Evolutionary conservation across 2,797 vertebrate genomes (phyloP).

Genomic region (Microcaecilia unicolor): DNA sequence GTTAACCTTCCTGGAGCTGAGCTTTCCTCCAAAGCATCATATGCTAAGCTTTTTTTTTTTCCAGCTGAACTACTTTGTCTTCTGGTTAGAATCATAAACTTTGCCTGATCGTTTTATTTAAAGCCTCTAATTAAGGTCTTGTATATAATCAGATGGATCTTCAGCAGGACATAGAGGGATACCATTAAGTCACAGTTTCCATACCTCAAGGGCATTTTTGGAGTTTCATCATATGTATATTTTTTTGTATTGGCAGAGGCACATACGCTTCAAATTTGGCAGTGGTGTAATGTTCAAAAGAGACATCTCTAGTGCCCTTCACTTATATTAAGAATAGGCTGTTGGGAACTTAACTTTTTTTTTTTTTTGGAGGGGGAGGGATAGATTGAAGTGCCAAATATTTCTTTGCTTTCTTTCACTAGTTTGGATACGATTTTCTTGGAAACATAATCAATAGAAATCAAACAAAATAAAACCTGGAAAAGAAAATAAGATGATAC

Average conservation of each 20-base stretch:
- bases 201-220: slow-evolving; percentile 24
- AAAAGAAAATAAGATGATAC: too few species aligned
- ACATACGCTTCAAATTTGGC: slow-evolving; percentile 48
- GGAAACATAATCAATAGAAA: too few species aligned
- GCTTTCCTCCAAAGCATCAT: not conserved
- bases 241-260: slow-evolving; percentile 19
- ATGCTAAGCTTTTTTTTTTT: not conserved
- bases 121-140: slow-evolving; percentile 45
- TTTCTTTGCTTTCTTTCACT: slow-evolving; percentile 30
- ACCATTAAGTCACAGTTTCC: slow-evolving; percentile 46
- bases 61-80: not conserved
- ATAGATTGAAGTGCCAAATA: slow-evolving; percentile 26
- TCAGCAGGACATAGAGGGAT: slow-evolving; percentile 31
- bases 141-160: slow-evolving; percentile 42
- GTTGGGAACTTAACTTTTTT: too few species aligned
- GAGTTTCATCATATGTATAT: slow-evolving; percentile 20
- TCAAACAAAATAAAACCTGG: too few species aligned
- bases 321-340: slow-evolving; percentile 36
- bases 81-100: slow-evolving; percentile 6
- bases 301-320: slow-evolving; percentile 56
- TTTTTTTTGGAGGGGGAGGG: too few species aligned
- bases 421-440: slow-evolving; percentile 29
- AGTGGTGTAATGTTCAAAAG: slow-evolving; percentile 35
- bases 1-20: not conserved
- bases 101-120: slow-evolving; percentile 16